phyloP scores from a whole-genome alignment of 2,113 vertebrate genomes.

The Hydropotes inermis region DNA sequence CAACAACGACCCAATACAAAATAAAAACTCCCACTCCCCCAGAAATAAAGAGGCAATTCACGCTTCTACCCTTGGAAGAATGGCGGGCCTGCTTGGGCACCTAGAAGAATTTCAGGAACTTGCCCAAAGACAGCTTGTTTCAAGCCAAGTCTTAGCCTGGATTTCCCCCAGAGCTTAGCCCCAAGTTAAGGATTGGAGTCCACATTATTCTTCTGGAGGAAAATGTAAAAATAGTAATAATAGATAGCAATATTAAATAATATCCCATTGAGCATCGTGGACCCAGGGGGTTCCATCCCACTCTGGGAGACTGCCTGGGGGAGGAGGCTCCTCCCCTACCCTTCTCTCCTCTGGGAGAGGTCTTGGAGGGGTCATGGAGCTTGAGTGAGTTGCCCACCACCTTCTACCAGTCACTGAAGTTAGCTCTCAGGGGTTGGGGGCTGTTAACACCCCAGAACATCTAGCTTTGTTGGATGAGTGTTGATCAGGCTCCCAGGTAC shows the following conservation, averaged over 20 bases:
- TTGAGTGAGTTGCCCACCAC: neutral
- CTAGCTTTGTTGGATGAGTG: neutral
- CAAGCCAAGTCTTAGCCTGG: neutral
- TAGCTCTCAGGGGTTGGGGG: too few species aligned
- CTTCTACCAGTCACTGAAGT: neutral
- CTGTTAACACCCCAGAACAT: neutral
- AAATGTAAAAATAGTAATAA: neutral
- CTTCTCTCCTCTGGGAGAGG: neutral
- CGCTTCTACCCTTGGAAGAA: neutral
- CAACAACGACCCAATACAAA: neutral
- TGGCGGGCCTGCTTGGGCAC: neutral
- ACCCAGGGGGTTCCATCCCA: neutral
- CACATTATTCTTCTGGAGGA: neutral
- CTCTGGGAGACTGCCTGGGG: neutral
- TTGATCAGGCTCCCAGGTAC: neutral
- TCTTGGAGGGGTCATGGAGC: neutral
- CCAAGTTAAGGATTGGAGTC: neutral
- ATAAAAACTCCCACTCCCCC: neutral
- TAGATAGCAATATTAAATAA: neutral
- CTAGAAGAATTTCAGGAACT: neutral
- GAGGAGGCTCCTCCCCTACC: neutral
- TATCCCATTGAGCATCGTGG: neutral
- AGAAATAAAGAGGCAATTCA: neutral
- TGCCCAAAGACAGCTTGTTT: neutral
- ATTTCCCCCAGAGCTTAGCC: neutral